phyloP scores from a whole-genome alignment of 2,888 invertebrate species.

The Chymomyza procnemis region DNA sequence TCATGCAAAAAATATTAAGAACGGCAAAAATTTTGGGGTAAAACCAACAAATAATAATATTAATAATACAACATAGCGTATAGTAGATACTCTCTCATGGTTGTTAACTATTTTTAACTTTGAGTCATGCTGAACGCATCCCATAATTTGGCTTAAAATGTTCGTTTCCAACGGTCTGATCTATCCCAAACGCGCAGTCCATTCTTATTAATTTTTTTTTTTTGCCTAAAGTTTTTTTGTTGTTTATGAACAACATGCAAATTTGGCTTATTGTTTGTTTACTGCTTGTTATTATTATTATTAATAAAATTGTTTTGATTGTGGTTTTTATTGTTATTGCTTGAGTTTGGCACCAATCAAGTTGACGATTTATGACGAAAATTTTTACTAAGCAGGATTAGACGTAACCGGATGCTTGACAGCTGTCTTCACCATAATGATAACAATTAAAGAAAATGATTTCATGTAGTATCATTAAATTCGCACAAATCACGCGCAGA shows the following conservation, averaged over 20 bases:
- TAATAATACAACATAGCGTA: too few relatives aligned
- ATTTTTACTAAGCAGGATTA: background rate
- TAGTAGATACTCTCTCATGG: too few relatives aligned
- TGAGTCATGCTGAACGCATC: conserved; percentile 58
- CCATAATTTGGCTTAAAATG: conserved; percentile 34
- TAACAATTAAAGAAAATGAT: background rate
- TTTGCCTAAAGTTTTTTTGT: too few relatives aligned
- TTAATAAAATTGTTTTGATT: background rate
- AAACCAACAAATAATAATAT: conserved; percentile 35
- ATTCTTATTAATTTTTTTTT: conserved; percentile 13
- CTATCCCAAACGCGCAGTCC: background rate
- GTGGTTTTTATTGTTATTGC: conserved; percentile 2
- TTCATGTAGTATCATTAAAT: conserved; percentile 7
- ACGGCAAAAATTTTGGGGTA: background rate
- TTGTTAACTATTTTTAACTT: conserved; percentile 57
- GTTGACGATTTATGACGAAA: conserved; percentile 18
- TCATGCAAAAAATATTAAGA: conserved; percentile 49
- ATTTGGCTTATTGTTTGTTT: conserved; percentile 24
- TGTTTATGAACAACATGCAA: conserved; percentile 45
- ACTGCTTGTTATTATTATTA: background rate
- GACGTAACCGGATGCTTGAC: conserved; percentile 6
- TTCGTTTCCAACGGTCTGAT: background rate
- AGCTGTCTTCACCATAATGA: background rate
- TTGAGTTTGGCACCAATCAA: conserved; percentile 3
- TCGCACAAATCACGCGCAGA: conserved; percentile 6